A percentile compares a stretch with the other conserved stretches of the same genome.
Conservation (phyloP, 2,888 invertebrate species). For the Pterobdella sp. region DNA sequence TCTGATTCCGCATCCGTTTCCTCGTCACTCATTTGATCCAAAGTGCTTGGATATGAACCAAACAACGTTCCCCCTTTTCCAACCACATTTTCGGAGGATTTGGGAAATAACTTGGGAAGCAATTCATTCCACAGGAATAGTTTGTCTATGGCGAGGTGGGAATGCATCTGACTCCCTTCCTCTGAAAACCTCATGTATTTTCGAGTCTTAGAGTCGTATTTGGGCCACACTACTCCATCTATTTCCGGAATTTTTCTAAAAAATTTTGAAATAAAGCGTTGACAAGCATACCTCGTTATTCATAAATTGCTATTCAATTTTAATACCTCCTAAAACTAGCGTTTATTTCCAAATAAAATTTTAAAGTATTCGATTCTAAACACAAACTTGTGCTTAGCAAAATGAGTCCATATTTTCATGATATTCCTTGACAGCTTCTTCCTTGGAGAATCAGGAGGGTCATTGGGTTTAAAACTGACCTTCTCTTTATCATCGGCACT, state of each 20-base stretch:
- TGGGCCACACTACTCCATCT: constrained; percentile 6
- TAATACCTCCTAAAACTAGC: not conserved
- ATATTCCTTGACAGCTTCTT: constrained; percentile 15
- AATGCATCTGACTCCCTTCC: not conserved
- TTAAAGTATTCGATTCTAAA: not conserved
- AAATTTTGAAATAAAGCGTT: not conserved
- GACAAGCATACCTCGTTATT: not conserved
- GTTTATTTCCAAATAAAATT: not conserved
- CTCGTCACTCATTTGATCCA: not conserved
- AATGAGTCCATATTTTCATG: not conserved
- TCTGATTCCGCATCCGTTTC: not conserved
- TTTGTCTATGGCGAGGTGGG: not conserved
- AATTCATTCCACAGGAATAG: constrained; percentile 24
- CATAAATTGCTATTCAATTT: not conserved
- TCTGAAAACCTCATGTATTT: not conserved
- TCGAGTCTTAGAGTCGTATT: constrained; percentile 2
- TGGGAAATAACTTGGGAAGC: constrained; percentile 12
- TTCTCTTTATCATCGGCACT: constrained; percentile 32
- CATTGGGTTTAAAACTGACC: not conserved
- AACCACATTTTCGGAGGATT: not conserved
- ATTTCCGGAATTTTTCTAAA: not conserved
- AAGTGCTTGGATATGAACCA: constrained; percentile 1
- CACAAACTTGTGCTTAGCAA: constrained; percentile 13
- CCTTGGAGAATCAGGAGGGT: not conserved
- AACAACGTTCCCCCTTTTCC: constrained; percentile 8